Conservation (phyloP, 2,888 invertebrate genomes). For the Myopa testacea region DNA sequence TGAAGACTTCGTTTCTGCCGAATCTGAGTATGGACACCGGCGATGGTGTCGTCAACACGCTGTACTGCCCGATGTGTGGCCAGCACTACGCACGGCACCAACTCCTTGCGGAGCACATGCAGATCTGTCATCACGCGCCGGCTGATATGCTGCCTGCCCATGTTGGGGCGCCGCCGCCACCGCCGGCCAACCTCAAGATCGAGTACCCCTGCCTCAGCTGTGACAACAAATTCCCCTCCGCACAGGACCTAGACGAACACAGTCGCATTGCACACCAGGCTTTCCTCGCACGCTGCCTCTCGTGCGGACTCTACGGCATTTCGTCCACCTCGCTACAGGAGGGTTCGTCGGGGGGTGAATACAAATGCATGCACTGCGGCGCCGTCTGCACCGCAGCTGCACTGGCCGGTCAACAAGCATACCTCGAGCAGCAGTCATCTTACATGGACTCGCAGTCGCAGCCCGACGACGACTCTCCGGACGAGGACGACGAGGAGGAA, state of each 20-base stretch:
- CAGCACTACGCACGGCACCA: slow-evolving; percentile 64
- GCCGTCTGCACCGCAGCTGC: slow-evolving; percentile 60
- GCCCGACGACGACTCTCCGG: slow-evolving; percentile 58
- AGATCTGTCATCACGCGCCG: slow-evolving; percentile 60
- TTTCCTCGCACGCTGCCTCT: slow-evolving; percentile 64
- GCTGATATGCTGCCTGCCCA: slow-evolving; percentile 48
- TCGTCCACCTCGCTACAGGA: slow-evolving; percentile 60
- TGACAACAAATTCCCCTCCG: slow-evolving; percentile 64
- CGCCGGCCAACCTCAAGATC: slow-evolving; percentile 56
- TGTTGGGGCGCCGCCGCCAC: slow-evolving; percentile 50
- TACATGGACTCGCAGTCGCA: slow-evolving; percentile 50
- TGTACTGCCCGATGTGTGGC: slow-evolving; percentile 66
- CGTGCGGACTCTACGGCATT: slow-evolving; percentile 64
- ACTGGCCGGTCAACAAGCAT: slow-evolving; percentile 46
- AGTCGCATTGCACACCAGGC: slow-evolving; percentile 63
- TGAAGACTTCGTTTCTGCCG: slow-evolving; percentile 65
- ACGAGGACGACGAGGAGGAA: slow-evolving; percentile 51
- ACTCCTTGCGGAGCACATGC: slow-evolving; percentile 64
- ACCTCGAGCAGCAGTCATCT: slow-evolving; percentile 59
- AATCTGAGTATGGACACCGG: slow-evolving; percentile 65
- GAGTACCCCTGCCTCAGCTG: slow-evolving; percentile 64
- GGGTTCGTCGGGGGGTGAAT: slow-evolving; percentile 58
- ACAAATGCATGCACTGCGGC: slow-evolving; percentile 65
- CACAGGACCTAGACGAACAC: slow-evolving; percentile 64
- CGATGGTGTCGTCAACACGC: slow-evolving; percentile 51